phyloP scores from a whole-genome alignment of 2,113 vertebrate genomes.

The Danio rerio region GRCz12tu NC_133193.1:10458501-10459000 shows the following conservation, averaged over 20 bases:
- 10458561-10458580: not conserved
- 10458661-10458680: not conserved
- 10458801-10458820: too few species aligned
- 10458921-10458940: conserved; percentile 44
- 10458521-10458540: conserved; percentile 2
- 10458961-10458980: conserved; percentile 57
- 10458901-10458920: conserved; percentile 23
- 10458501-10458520: conserved; percentile 24
- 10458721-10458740: too few species aligned
- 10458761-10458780: too few species aligned
- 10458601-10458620: conserved; percentile 1
- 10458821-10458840: too few species aligned
- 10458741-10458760: too few species aligned
- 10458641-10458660: conserved; percentile 9
- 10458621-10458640: not conserved
- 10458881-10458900: not conserved
- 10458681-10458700: not conserved
- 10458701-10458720: conserved; percentile 4
- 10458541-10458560: conserved; percentile 6
- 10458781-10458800: too few species aligned
- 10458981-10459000: conserved; percentile 24
- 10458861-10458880: too few species aligned
- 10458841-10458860: too few species aligned
- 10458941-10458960: conserved; percentile 52
- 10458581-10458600: conserved; percentile 25